These are phyloP conservation scores for Listrodromus nycthemerus DNA, from an alignment of 2,888 invertebrate species.

Conservation along the genomic window DNA sequence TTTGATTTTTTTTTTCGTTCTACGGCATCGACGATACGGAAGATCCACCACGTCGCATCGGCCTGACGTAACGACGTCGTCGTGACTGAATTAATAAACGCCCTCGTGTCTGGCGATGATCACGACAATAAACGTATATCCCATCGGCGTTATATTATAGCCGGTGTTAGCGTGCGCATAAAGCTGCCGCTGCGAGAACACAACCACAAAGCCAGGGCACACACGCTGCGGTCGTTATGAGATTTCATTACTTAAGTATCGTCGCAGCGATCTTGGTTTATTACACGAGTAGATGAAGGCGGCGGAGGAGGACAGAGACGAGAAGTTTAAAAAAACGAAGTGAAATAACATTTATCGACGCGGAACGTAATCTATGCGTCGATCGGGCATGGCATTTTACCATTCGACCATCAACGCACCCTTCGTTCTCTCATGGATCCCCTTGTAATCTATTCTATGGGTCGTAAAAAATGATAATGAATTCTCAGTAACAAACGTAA, in stretches of 20 bases:
- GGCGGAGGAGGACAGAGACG: neutral
- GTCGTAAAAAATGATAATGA: constrained; percentile 77
- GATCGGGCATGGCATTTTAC: constrained; percentile 58
- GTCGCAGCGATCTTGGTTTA: constrained; percentile 41
- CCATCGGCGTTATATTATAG: constrained; percentile 22
- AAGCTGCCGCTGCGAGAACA: neutral
- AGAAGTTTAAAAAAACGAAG: constrained; percentile 1
- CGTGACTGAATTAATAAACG: constrained; percentile 59
- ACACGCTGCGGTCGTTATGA: constrained; percentile 32
- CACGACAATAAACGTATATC: constrained; percentile 33
- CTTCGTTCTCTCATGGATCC: constrained; percentile 49
- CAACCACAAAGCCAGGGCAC: neutral
- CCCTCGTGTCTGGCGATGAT: constrained; percentile 19
- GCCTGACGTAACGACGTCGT: constrained; percentile 44
- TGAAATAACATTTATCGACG: constrained; percentile 46
- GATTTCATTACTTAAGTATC: constrained; percentile 53
- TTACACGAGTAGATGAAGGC: constrained; percentile 15
- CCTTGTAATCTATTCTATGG: constrained; percentile 73
- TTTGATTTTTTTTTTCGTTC: constrained; percentile 17
- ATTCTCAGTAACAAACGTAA: constrained; percentile 75
- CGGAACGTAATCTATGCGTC: constrained; percentile 57
- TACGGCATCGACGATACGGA: constrained; percentile 1
- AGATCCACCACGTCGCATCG: constrained; percentile 22
- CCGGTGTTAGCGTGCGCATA: neutral
- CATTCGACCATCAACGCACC: constrained; percentile 58